Evolutionary conservation across 2,113 vertebrate genomes (phyloP).

Genomic region (Syngnathus scovelli): DNA sequence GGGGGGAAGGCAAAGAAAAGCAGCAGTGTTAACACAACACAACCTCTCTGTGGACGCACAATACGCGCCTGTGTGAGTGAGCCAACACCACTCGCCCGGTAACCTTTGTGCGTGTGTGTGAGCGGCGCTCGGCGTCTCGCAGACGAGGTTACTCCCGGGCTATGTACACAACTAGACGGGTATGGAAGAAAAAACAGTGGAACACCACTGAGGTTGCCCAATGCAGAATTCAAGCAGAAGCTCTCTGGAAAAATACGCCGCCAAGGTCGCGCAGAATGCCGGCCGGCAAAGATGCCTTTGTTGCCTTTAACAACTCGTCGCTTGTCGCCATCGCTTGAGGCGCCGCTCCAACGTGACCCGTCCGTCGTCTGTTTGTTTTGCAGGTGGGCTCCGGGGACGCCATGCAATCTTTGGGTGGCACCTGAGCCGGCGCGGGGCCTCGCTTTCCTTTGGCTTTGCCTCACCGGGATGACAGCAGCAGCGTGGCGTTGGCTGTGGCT

Average conservation of each 20-base stretch:
- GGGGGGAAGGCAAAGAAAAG: conserved; percentile 57
- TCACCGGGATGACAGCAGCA: conserved; percentile 70
- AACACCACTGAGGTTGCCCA: background rate
- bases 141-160: conserved; percentile 29
- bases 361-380: background rate
- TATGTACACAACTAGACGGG: conserved; percentile 7
- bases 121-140: conserved; percentile 14
- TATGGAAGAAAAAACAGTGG: background rate
- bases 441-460: conserved; percentile 42
- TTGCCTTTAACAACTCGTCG: background rate
- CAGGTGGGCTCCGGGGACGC: conserved; percentile 44
- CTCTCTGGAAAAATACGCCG: background rate
- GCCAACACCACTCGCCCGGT: conserved; percentile 10
- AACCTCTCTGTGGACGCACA: conserved; percentile 43
- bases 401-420: conserved; percentile 59
- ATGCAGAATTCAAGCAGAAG: background rate
- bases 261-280: background rate
- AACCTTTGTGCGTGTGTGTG: background rate
- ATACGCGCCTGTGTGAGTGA: conserved; percentile 36
- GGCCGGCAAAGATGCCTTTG: background rate
- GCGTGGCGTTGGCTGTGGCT: conserved; percentile 69
- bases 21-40: conserved; percentile 57
- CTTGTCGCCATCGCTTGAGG: no score
- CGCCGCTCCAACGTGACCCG: background rate
- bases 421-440: conserved; percentile 58